Evolutionary conservation across 2,888 invertebrate species (phyloP), one percentile per base, ranked within the genome.

Genomic region (Athalia rosae): DNA sequence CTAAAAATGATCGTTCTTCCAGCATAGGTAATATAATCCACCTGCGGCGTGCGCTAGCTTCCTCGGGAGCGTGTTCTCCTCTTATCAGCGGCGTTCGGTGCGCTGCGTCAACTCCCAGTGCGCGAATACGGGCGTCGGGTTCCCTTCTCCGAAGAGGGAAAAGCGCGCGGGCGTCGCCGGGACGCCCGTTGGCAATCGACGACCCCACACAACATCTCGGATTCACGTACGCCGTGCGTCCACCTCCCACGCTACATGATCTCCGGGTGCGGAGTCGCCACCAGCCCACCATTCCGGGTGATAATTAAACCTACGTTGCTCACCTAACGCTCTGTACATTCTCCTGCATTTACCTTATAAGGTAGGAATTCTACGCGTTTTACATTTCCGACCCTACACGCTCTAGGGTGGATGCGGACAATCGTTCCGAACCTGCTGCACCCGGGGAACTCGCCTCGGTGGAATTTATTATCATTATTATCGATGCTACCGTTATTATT

Each of bases 271-370:
- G 79, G 79, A 80, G 81, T 84, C 83, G 84, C 82, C 84, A 83
- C 84, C 80, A 82, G 81, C 82, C 81, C 83, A 84, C 84, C 84
- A 84, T 84, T 84, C 80, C 82, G 80, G 83, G 81, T 79, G 84
- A 83, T 83, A 84, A 84, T 84, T 84, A 83, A 81, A 79, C 80
- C 80, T 66, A 80, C 81, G 64, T 76, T 43, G 61, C 67, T 63
- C 59, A 67, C 67, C 77, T 78, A 64, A 76, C 77, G 77, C 69
- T 58, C 78, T 77, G 74, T 28, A 4, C 15, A 11, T 74, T 59
- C 4, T 11, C 13, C 47, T 15, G 64, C 13, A 74, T 59, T 59
- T 76, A 79, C 77, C 79, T 50, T 82, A 78, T 61, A 79, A 76
- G 77, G 81, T 81, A 47, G 47, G 45, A 64, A 64, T 64, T 47